phyloP scores from a whole-genome alignment of 1,140 invertebrate species.

The Piezodorus guildinii region DNA sequence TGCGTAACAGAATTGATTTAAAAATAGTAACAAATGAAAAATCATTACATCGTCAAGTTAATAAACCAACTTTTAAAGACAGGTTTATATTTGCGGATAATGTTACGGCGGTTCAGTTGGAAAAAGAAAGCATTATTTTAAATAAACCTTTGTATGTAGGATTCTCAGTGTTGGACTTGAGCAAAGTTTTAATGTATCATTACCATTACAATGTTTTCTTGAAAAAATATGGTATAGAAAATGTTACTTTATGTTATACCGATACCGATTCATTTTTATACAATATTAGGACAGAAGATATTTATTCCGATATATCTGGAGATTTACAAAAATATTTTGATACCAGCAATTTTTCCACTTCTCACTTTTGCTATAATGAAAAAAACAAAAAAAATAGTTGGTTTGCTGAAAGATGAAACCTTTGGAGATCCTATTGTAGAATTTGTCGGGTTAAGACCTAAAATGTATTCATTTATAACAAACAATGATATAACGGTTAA shows the following conservation, averaged over 20 bases:
- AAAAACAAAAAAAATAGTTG: too few species aligned
- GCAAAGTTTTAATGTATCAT: conserved; percentile 25
- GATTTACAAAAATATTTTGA: conserved; percentile 20
- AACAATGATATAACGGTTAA: too few species aligned
- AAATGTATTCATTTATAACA: too few species aligned
- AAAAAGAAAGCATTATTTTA: too few species aligned
- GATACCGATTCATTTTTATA: conserved; percentile 36
- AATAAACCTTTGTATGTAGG: conserved; percentile 24
- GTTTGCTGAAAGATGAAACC: too few species aligned
- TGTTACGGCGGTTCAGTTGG: not conserved
- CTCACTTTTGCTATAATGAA: not conserved
- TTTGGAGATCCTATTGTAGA: too few species aligned
- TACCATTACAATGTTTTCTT: conserved; percentile 23
- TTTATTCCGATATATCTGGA: conserved; percentile 21
- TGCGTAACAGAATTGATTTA: conserved; percentile 28
- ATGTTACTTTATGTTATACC: conserved; percentile 30
- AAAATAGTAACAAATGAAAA: too few species aligned
- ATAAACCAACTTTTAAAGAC: not conserved
- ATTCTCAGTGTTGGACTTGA: conserved; percentile 23
- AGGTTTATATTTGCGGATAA: not conserved
- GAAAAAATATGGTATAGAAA: conserved; percentile 13
- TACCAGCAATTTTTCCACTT: conserved; percentile 25
- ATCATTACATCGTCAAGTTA: too few species aligned
- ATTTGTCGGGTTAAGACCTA: too few species aligned
- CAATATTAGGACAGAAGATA: conserved; percentile 27